Percentiles rank a stretch among this genome's conserved stretches.
Conservation (phyloP, 2,797 vertebrate species). For the Phataginus tetradactyla region DNA sequence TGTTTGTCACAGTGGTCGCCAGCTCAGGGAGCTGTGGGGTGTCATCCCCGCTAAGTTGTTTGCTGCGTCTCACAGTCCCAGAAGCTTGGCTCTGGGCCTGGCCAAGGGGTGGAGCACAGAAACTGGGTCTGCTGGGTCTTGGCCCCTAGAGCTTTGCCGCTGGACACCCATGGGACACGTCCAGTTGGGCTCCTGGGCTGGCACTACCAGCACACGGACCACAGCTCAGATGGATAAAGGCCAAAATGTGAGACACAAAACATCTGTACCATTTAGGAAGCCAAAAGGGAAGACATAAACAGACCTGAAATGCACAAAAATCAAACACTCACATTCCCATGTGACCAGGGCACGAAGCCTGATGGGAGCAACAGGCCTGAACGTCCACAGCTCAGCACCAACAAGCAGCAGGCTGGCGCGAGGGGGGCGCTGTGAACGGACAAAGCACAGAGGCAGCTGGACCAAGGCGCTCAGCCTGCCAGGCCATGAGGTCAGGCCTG, state of each 20-base stretch:
- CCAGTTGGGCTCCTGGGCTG: not conserved
- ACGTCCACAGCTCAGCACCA: no score
- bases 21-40: no score
- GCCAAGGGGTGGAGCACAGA: no score
- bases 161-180: no score
- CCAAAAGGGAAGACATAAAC: not conserved
- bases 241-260: no score
- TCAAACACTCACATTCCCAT: not conserved
- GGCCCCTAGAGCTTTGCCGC: not conserved
- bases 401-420: accelerated
- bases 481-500: not conserved
- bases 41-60: not conserved
- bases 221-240: not conserved
- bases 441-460: not conserved
- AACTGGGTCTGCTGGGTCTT: not conserved
- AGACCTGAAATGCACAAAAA: not conserved
- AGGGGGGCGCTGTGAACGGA: not conserved
- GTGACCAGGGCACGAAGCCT: not conserved
- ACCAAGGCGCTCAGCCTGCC: not conserved
- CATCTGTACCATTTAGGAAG: not conserved
- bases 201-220: not conserved
- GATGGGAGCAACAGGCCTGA: no score
- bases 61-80: no score
- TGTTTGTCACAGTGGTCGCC: no score
- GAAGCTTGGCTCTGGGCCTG: not conserved